Conservation (phyloP, 2,113 vertebrate genomes). For the Psophia crepitans region DNA sequence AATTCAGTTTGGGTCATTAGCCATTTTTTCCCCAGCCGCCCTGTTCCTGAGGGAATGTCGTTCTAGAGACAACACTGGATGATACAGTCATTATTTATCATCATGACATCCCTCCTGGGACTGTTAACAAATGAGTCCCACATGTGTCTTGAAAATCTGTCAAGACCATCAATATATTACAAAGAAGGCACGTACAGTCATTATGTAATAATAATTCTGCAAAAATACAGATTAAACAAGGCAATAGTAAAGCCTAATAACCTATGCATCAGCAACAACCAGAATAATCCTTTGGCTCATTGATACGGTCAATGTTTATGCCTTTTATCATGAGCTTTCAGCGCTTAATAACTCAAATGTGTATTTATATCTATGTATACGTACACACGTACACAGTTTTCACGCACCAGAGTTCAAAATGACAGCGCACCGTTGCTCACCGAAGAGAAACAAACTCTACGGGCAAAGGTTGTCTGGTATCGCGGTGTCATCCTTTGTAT, state of each 20-base stretch:
- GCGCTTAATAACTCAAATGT: neutral
- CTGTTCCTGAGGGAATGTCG: neutral
- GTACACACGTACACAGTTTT: neutral
- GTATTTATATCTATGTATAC: rapidly evolving
- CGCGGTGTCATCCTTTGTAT: neutral
- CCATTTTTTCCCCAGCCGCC: neutral
- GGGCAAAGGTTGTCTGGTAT: neutral
- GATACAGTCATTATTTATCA: slow-evolving; percentile 39
- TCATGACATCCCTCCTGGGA: slow-evolving; percentile 1
- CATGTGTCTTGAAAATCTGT: neutral
- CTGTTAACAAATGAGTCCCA: neutral
- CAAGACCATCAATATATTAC: neutral
- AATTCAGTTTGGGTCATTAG: neutral
- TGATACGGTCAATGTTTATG: neutral
- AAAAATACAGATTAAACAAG: neutral
- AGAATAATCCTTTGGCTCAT: neutral
- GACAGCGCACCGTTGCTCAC: neutral
- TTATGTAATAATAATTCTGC: neutral
- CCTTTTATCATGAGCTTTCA: neutral
- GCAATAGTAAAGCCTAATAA: neutral
- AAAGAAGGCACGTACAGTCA: neutral
- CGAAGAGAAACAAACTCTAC: neutral
- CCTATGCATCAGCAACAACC: neutral
- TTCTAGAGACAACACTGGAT: neutral
- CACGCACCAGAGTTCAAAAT: neutral